These are phyloP conservation scores for Chondrosia reniformis DNA, from an alignment of 37 sponge, comb jelly and placozoan genomes.

Conservation along the genomic window DNA sequence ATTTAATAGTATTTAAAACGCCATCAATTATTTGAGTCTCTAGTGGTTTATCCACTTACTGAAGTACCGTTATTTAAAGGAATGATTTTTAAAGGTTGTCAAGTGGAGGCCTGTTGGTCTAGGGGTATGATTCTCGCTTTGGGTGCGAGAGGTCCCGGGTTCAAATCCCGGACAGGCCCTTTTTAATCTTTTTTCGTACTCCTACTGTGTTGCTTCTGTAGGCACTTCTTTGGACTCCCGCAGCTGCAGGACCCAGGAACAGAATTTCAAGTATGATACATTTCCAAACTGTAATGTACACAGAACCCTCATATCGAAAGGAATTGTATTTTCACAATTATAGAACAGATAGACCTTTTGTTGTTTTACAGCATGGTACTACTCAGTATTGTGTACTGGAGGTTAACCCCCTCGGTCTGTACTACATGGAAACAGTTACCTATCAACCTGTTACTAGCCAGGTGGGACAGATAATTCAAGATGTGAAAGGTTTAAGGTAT, in stretches of 20 bases:
- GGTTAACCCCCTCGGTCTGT: not conserved
- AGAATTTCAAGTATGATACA: not conserved
- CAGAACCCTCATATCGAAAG: not conserved
- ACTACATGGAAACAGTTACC: not conserved
- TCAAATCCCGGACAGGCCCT: slow-evolving; percentile 97
- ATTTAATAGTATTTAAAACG: no score
- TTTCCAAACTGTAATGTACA: not conserved
- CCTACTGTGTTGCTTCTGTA: not conserved
- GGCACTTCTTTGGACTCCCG: not conserved
- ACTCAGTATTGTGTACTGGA: slow-evolving; percentile 11
- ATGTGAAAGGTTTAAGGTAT: not conserved
- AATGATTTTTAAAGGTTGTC: not conserved
- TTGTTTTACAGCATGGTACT: not conserved
- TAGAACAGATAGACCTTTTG: not conserved
- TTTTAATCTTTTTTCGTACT: slow-evolving; percentile 26
- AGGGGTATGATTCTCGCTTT: slow-evolving; percentile 99
- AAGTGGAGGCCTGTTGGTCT: slow-evolving; percentile 88
- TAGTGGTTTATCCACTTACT: no score
- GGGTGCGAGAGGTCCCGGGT: slow-evolving; percentile 99
- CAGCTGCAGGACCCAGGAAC: not conserved
- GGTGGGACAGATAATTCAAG: not conserved
- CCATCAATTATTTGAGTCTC: no score
- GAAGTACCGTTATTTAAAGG: no score
- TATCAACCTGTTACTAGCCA: not conserved
- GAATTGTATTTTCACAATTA: not conserved